Evolutionary conservation across 2,888 invertebrate genomes (phyloP), one percentile per base, ranked within the genome.

Genomic region (Phymatocera aterrima): DNA sequence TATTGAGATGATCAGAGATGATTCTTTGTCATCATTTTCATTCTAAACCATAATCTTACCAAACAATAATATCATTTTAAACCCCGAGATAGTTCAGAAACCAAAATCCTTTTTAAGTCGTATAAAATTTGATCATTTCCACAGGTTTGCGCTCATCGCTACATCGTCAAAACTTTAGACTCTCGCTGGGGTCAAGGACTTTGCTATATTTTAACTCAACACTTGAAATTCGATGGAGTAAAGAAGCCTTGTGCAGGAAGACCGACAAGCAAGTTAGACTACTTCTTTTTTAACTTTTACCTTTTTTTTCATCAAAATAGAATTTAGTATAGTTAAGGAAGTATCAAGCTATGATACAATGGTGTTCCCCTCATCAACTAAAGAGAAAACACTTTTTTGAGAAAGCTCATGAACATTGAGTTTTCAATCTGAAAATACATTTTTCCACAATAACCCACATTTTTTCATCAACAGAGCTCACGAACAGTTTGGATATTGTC

Each of bases 401-500:
- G 79, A 1, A 0, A 54, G 31, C 65, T 70, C 21, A 21, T 37
- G 28, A 24, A 37, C 34, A n/a, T 31, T 31, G 15, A 15, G 37
- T 43, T 64, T 10, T 75, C 51, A n/a, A 60, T 60, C 31, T 1
- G 5, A 79, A n/a, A n/a, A 74, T 78, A 75, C 6, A 74, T 6
- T 37, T 51, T 12, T 51, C 40, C 43, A 12, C 78, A 77, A 43
- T 28, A 61, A 75, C 40, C n/a, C 18, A 82, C 81, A 78, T 80
- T 80, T 54, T 68, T 68, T 81, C 80, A 77, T 80, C 84, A 92
- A 21, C 90, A 96, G 96, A 87, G 95, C 95, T 79, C 97, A 98
- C 87, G 96, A 97, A 91, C 96, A 98, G 88, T 98, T 95, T 87
- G 98, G 97, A 0, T 96, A 95, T 88, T 99, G 98, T 89, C 98